Conservation (phyloP, 2,888 invertebrate genomes). For the Dromius quadrimaculatus region DNA sequence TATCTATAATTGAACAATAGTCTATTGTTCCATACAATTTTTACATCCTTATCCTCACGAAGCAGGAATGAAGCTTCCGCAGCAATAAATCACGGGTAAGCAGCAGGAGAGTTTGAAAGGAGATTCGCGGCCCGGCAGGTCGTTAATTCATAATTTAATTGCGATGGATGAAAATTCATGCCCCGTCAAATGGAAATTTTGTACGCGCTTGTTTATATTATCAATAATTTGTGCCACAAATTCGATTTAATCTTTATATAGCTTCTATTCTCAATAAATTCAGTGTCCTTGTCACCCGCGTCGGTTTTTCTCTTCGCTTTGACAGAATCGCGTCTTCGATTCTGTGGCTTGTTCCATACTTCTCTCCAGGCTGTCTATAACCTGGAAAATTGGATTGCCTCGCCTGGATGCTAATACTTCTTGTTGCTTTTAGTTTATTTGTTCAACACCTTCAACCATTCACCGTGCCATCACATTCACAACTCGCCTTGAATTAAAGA, state of each 20-base stretch:
- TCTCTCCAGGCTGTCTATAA: slow-evolving; percentile 17
- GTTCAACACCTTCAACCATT: background rate
- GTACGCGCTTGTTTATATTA: slow-evolving; percentile 16
- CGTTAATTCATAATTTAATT: slow-evolving; percentile 17
- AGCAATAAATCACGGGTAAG: slow-evolving; percentile 18
- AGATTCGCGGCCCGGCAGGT: slow-evolving; percentile 3
- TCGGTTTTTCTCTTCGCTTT: background rate
- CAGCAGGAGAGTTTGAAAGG: slow-evolving; percentile 13
- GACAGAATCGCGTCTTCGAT: slow-evolving; percentile 9
- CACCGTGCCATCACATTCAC: no score
- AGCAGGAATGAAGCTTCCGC: background rate
- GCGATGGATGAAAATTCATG: slow-evolving; percentile 9
- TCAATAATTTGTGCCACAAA: slow-evolving; percentile 17
- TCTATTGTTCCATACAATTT: no score
- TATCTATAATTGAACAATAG: no score
- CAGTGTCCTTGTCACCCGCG: no score
- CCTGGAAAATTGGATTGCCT: slow-evolving; percentile 20
- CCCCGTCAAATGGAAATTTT: slow-evolving; percentile 19
- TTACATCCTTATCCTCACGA: no score
- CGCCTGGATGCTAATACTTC: slow-evolving; percentile 24
- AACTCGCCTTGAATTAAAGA: background rate
- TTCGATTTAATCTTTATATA: no score
- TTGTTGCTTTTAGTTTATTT: slow-evolving; percentile 26
- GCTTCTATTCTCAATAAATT: no score
- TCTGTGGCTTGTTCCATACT: background rate